phyloP scores from a whole-genome alignment of 2,888 invertebrate genomes.

The Acrobasis repandana region DNA sequence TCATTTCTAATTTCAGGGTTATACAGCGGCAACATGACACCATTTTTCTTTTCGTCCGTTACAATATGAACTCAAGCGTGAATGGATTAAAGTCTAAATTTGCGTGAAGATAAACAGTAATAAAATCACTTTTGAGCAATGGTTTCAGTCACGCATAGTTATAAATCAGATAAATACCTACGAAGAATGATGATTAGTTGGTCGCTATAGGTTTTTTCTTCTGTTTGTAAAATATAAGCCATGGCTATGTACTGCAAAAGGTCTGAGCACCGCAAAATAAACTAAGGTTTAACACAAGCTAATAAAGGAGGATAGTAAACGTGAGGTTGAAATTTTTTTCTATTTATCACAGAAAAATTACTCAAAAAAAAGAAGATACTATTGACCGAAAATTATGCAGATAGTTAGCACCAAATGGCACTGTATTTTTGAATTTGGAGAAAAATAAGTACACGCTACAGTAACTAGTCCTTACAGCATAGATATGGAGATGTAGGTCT shows the following conservation, averaged over 20 bases:
- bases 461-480: no score
- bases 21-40: slow-evolving; percentile 70
- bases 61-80: slow-evolving; percentile 49
- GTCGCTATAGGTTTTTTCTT: slow-evolving; percentile 28
- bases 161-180: slow-evolving; percentile 73
- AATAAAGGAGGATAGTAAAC: no score
- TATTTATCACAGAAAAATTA: no score
- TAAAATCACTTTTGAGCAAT: slow-evolving; percentile 74
- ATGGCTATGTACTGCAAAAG: not conserved
- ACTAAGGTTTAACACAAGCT: no score
- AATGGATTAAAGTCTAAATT: slow-evolving; percentile 50
- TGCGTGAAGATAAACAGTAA: slow-evolving; percentile 49
- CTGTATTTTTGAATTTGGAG: no score
- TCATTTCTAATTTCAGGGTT: slow-evolving; percentile 70
- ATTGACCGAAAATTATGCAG: no score
- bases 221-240: not conserved
- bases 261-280: no score
- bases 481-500: no score
- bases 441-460: no score
- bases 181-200: slow-evolving; percentile 55
- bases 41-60: slow-evolving; percentile 40
- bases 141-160: slow-evolving; percentile 66
- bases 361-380: no score
- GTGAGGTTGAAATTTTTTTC: no score
- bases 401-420: no score